Percentiles rank a stretch among this genome's conserved stretches.
Conservation (phyloP, 2,113 vertebrate genomes). For the Podarcis raffonei region DNA sequence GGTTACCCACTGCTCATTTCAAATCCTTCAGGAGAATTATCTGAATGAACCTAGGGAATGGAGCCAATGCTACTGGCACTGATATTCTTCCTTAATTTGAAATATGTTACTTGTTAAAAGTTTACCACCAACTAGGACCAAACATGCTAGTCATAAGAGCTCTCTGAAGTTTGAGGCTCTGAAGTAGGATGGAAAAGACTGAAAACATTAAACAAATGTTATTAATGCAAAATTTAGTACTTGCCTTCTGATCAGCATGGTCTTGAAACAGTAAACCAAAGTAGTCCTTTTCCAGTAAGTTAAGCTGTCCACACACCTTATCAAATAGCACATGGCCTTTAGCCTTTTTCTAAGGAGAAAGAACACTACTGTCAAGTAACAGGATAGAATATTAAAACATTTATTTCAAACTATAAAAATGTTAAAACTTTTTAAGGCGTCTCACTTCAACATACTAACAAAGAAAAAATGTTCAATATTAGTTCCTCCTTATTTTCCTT, state of each 20-base stretch:
- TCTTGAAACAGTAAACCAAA: slow-evolving; percentile 83
- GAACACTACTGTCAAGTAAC: neutral
- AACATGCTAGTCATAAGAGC: neutral
- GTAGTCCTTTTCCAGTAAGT: slow-evolving; percentile 89
- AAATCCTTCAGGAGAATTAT: neutral
- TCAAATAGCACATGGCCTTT: slow-evolving; percentile 84
- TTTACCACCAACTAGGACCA: neutral
- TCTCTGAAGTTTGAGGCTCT: neutral
- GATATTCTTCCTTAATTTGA: neutral
- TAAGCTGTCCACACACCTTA: slow-evolving; percentile 86
- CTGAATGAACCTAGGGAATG: neutral
- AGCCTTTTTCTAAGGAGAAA: slow-evolving; percentile 79
- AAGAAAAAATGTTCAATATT: neutral
- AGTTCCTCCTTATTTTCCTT: neutral
- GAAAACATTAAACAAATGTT: neutral
- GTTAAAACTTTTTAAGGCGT: neutral
- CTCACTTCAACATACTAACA: neutral
- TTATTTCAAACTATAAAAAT: neutral
- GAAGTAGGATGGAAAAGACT: neutral
- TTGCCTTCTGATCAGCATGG: slow-evolving; percentile 83
- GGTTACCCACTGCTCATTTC: neutral
- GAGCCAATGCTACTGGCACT: neutral
- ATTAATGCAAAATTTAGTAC: neutral
- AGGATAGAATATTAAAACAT: neutral
- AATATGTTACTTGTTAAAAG: neutral